phyloP scores from a whole-genome alignment of 2,888 invertebrate genomes.

The Ormyrus thymus region DNA sequence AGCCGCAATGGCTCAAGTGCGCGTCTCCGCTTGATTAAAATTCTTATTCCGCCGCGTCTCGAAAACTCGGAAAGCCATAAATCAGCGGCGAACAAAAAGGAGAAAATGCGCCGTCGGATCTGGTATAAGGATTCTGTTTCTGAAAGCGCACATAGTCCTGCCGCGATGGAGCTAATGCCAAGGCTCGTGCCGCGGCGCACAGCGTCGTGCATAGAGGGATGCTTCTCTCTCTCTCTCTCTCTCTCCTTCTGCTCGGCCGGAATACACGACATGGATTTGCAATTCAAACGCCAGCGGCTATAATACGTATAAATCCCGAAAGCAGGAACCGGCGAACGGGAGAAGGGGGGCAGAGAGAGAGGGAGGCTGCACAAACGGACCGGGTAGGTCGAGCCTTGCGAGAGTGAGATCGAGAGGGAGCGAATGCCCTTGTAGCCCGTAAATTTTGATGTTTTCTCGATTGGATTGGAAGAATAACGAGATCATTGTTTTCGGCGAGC shows the following conservation, averaged over 20 bases:
- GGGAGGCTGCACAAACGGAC: constrained; percentile 31
- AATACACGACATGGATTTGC: constrained; percentile 62
- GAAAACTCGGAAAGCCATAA: constrained; percentile 26
- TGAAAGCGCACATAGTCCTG: constrained; percentile 6
- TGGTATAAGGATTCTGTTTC: constrained; percentile 16
- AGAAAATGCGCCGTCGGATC: constrained; percentile 27
- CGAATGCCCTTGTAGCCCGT: constrained; percentile 55
- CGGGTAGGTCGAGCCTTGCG: constrained; percentile 46
- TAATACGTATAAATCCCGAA: constrained; percentile 68
- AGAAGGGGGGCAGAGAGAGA: not conserved
- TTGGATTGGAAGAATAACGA: constrained; percentile 66
- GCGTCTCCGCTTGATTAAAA: constrained; percentile 27
- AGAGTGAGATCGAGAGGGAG: constrained; percentile 52
- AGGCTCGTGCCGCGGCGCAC: constrained; percentile 32
- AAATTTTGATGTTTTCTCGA: constrained; percentile 63
- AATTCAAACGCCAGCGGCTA: constrained; percentile 68
- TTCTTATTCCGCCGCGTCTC: constrained; percentile 15
- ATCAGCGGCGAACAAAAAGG: constrained; percentile 25
- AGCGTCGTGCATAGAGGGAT: constrained; percentile 20
- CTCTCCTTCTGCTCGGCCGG: not conserved
- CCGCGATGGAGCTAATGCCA: constrained; percentile 35
- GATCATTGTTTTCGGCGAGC: constrained; percentile 64
- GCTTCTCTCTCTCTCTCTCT: constrained; percentile 13
- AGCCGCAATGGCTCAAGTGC: not conserved
- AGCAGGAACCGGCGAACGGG: constrained; percentile 56